Evolutionary conservation across 2,797 vertebrate species (phyloP).

Genomic region (Florisuga fusca): DNA sequence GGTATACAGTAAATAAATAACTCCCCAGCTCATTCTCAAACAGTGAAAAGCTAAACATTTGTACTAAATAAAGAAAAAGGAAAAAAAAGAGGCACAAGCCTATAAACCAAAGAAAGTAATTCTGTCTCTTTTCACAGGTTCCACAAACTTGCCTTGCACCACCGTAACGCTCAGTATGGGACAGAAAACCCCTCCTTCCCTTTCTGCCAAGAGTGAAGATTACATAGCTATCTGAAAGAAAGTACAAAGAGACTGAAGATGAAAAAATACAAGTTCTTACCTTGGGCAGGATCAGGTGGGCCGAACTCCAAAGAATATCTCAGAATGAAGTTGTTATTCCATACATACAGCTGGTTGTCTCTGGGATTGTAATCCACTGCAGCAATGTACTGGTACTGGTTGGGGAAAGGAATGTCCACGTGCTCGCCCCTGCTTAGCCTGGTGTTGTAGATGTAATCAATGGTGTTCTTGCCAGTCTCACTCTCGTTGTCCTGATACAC

Average conservation of each 20-base stretch:
- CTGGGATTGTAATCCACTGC: conserved; percentile 99
- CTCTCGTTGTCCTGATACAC: conserved; percentile 99
- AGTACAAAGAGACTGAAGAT: background rate
- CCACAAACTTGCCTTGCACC: background rate
- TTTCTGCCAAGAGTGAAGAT: background rate
- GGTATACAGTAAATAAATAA: background rate
- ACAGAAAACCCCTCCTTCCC: background rate
- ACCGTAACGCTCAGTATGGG: fast-evolving
- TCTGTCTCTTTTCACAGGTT: background rate
- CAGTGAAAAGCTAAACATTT: background rate
- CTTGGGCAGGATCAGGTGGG: conserved; percentile 95
- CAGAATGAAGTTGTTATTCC: conserved; percentile 99
- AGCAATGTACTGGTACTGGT: conserved; percentile 98
- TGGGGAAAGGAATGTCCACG: conserved; percentile 96
- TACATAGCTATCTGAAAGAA: background rate
- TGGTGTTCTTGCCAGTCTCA: conserved; percentile 93
- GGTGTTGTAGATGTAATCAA: conserved; percentile 98
- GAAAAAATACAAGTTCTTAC: conserved; percentile 79
- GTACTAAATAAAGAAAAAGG: background rate
- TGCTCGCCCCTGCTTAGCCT: conserved; percentile 91
- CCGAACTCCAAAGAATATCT: conserved; percentile 96
- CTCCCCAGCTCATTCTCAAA: background rate
- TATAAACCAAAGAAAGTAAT: background rate
- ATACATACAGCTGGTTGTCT: conserved; percentile 98
- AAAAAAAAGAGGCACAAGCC: background rate